These are phyloP conservation scores for Pipistrellus pipistrellus DNA, from an alignment of 2,797 vertebrate genomes.

Conservation along the genomic window DNA sequence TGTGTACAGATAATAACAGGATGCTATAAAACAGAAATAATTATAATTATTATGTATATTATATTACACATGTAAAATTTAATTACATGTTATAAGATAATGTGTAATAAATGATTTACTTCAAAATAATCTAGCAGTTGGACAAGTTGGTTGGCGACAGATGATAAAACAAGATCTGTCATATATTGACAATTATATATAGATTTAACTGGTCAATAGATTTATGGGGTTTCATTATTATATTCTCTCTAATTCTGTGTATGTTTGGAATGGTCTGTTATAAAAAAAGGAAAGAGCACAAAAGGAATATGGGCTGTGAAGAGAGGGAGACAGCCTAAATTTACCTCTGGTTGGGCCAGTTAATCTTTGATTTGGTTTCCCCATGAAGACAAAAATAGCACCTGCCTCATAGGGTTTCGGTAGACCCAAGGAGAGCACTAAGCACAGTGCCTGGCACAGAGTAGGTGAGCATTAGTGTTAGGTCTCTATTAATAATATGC, in stretches of 20 bases:
- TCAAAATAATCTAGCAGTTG: constrained; percentile 13
- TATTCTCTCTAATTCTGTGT: constrained; percentile 16
- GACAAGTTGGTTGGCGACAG: background rate
- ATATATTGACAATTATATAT: background rate
- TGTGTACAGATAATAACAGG: background rate
- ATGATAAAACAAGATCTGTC: background rate
- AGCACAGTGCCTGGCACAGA: background rate
- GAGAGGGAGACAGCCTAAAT: background rate
- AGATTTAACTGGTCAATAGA: background rate
- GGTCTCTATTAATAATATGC: background rate
- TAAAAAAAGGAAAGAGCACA: background rate
- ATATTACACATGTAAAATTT: background rate
- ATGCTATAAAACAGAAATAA: background rate
- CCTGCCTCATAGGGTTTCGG: background rate
- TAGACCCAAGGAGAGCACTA: background rate
- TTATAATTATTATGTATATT: background rate
- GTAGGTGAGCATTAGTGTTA: background rate
- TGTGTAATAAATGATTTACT: background rate
- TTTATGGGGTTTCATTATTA: background rate
- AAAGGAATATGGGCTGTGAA: background rate
- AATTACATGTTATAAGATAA: background rate
- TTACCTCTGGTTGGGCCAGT: background rate
- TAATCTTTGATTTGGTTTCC: constrained; percentile 12
- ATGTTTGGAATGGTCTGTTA: background rate
- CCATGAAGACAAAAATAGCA: background rate